A percentile compares a stretch with the other conserved stretches of the same genome.
Evolutionary conservation across 1,140 invertebrate species (phyloP).

Genomic region (Dinothrombium tinctorium): DNA sequence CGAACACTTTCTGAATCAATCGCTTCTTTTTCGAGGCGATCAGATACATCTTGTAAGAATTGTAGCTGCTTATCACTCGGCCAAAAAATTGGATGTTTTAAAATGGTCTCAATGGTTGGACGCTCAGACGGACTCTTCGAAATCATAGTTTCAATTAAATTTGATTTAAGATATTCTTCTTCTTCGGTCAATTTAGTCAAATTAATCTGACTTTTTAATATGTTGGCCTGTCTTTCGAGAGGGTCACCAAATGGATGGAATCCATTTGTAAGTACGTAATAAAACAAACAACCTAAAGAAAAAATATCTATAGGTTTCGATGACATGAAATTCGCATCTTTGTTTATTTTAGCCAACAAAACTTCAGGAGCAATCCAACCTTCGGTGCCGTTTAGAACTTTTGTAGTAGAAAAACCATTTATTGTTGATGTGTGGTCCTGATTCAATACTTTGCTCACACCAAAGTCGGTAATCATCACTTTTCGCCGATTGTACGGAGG

Average conservation of each 20-base stretch:
- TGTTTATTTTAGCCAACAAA: slow-evolving; percentile 34
- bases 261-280: slow-evolving; percentile 74
- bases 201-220: slow-evolving; percentile 40
- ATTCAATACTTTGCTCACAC: slow-evolving; percentile 73
- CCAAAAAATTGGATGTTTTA: slow-evolving; percentile 87
- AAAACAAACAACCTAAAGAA: slow-evolving; percentile 88
- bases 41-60: slow-evolving; percentile 90
- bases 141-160: slow-evolving; percentile 69
- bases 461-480: slow-evolving; percentile 96
- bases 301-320: slow-evolving; percentile 90
- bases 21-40: slow-evolving; percentile 71
- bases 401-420: slow-evolving; percentile 74
- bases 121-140: slow-evolving; percentile 36
- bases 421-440: slow-evolving; percentile 41
- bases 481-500: slow-evolving; percentile 35
- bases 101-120: slow-evolving; percentile 48
- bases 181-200: slow-evolving; percentile 16
- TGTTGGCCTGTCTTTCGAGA: slow-evolving; percentile 69
- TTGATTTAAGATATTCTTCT: slow-evolving; percentile 29
- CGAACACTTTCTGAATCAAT: slow-evolving; percentile 32
- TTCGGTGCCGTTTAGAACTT: slow-evolving; percentile 46
- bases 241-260: slow-evolving; percentile 87
- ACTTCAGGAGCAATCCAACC: slow-evolving; percentile 99
- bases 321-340: slow-evolving; percentile 15
- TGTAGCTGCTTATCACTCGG: slow-evolving; percentile 47